Evolutionary conservation across 2,888 invertebrate genomes (phyloP), one percentile per base, ranked within the genome.

Genomic region (Diarsia rubi): DNA sequence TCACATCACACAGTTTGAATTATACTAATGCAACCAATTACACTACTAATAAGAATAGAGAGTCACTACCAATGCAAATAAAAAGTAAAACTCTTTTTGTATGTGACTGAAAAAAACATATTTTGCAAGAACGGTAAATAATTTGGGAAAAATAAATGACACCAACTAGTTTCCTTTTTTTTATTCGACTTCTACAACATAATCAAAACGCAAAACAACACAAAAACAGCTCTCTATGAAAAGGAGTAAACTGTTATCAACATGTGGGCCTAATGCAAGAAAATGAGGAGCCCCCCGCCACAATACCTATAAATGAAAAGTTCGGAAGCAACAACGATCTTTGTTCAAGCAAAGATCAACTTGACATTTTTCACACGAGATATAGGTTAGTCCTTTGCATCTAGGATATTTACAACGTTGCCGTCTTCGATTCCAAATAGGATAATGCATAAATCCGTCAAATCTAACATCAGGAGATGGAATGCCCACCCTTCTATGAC

Each of bases 281-380:
- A 6, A 37, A 37, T 37, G 37, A 37, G 37, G 37, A 37, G 37
- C 37, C 37, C 3, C 3, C 37, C 37, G 37, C 5, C 37, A 5
- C 4, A 37, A 21, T 31, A 16, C 24, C 0, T 57, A n/a, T 27
- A 54, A 9, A 5, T 74, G 66, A 76, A 65, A 74, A 21, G 2
- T 27, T 37, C 76, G 21, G 3, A 65, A 76, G 19, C 54, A 65
- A 45, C 8, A 44, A 37, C 52, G 45, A 19, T 37, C 6, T 54
- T 65, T 65, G 47, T 47, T 76, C 3, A 74, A 27, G 37, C 77
- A 74, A 42, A 74, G 45, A 2, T 76, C 45, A 24, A 76, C 19
- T 21, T 14, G 37, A 65, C 74, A 74, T 47, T 64, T 74, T 44
- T 54, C 52, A 24, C 76, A 74, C 0, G 73, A 64, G 27, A 76